Evolutionary conservation across 2,888 invertebrate species (phyloP), one percentile per base, ranked within the genome.

Genomic region (Chloroclysta siterata): DNA sequence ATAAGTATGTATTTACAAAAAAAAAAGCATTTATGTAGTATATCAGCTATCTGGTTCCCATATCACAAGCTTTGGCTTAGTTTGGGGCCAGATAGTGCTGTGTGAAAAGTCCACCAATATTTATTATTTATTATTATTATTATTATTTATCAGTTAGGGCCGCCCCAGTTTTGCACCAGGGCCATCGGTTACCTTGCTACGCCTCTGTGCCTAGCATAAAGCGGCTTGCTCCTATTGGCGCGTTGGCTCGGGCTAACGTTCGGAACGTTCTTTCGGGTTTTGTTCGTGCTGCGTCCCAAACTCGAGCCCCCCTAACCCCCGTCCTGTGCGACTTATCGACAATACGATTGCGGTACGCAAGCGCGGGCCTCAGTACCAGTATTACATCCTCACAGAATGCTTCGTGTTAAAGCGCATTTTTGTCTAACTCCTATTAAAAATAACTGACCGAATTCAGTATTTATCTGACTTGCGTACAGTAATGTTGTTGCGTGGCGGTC

Each of bases 341-440:
- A 46, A 60, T 58, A 63, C 66, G 39, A 59, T 42, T 59, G 67
- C 58, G 51, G 55, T 58, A 64, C 61, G 61, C 67, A 64, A 48
- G 64, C 64, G 67, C 67, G 64, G 29, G 47, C 46, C 57, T 46
- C 44, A 28, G 56, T 41, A 47, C 50, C 59, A 54, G 42, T 53
- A 57, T 54, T 53, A 60, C 51, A 63, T 39, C 57, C 63, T 60
- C 51, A 60, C 46, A 53, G 56, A 66, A 53, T 53, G 57, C 57
- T 66, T 57, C 60, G 47, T 63, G 60, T 50, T 60, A 57, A 57
- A 60, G 46, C 51, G 60, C 53, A 60, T 63, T 66, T 65, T 61
- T 63, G 56, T 60, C 55, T 36, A 52, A 44, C 17, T 65, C 60
- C 51, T 53, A 53, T 48, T 42, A 36, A 65, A 46, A 22, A 60